Percentiles rank a stretch among this genome's conserved stretches.
Conservation (phyloP, 2,797 vertebrate genomes). For the Sebastes itinus region DNA sequence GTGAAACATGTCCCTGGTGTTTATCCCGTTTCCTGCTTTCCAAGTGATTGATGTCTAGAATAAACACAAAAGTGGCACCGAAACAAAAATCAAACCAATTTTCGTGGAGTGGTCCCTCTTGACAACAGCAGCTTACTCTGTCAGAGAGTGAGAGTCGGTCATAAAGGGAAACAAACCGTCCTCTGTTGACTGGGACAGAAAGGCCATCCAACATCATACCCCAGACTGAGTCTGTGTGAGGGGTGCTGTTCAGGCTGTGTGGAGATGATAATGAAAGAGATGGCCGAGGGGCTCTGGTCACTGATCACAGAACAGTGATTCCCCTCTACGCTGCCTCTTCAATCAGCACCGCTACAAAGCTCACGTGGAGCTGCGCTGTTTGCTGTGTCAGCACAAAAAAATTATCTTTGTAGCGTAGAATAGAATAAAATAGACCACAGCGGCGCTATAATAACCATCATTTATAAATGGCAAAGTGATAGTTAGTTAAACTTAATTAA, state of each 20-base stretch:
- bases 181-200: slow-evolving; percentile 46
- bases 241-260: slow-evolving; percentile 24
- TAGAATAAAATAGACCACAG: slow-evolving; percentile 11
- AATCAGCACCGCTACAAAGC: slow-evolving; percentile 19
- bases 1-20: slow-evolving; percentile 21
- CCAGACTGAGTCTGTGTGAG: slow-evolving; percentile 18
- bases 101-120: background rate
- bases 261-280: slow-evolving; percentile 48
- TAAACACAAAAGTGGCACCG: slow-evolving; percentile 23
- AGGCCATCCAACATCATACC: slow-evolving; percentile 22
- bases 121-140: slow-evolving; percentile 8
- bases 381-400: slow-evolving; percentile 42
- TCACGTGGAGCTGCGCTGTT: slow-evolving; percentile 2
- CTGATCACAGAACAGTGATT: slow-evolving; percentile 60
- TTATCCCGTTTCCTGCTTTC: slow-evolving; percentile 25
- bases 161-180: slow-evolving; percentile 40
- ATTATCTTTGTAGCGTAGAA: slow-evolving; percentile 2
- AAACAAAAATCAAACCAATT: slow-evolving; percentile 30
- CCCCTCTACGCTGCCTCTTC: slow-evolving; percentile 35
- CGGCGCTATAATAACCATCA: background rate
- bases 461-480: too few relatives aligned
- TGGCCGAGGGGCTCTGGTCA: slow-evolving; percentile 37
- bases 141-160: slow-evolving; percentile 10
- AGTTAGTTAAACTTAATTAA: too few relatives aligned
- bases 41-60: slow-evolving; percentile 8